Evolutionary conservation across 2,797 vertebrate species (phyloP).

Genomic region (Cuculus canorus): DNA sequence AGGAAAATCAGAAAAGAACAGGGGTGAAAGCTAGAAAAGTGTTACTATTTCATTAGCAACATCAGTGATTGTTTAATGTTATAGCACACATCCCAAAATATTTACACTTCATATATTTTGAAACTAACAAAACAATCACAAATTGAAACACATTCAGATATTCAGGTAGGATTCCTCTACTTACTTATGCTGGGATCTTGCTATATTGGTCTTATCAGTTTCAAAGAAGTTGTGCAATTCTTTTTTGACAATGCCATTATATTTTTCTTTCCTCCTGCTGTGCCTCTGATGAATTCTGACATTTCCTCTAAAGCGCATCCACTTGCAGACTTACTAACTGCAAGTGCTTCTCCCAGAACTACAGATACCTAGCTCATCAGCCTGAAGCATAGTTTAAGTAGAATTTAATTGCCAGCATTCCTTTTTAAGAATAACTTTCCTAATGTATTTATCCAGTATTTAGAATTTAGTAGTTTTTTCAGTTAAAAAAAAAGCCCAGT

Average conservation of each 20-base stretch:
- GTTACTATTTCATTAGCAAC: neutral
- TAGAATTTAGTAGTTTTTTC: neutral
- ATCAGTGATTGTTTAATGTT: neutral
- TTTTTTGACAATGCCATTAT: neutral
- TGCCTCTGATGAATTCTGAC: constrained; percentile 27
- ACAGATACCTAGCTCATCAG: neutral
- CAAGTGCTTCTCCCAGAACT: neutral
- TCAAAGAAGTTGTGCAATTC: neutral
- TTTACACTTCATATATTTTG: neutral
- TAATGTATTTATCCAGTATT: neutral
- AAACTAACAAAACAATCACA: neutral
- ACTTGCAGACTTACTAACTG: neutral
- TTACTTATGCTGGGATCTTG: neutral
- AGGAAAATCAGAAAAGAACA: constrained; percentile 14
- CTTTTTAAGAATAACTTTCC: neutral
- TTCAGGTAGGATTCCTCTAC: neutral
- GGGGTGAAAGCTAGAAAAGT: neutral
- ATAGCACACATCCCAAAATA: neutral
- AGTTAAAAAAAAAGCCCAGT: neutral
- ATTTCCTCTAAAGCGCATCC: neutral
- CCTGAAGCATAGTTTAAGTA: neutral
- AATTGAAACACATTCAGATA: neutral
- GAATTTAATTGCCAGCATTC: neutral
- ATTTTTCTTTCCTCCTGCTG: neutral
- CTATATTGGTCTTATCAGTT: neutral